Base-by-base conservation (phyloP, 2,888 invertebrate genomes). In the Drosophila tripunctata region DNA sequence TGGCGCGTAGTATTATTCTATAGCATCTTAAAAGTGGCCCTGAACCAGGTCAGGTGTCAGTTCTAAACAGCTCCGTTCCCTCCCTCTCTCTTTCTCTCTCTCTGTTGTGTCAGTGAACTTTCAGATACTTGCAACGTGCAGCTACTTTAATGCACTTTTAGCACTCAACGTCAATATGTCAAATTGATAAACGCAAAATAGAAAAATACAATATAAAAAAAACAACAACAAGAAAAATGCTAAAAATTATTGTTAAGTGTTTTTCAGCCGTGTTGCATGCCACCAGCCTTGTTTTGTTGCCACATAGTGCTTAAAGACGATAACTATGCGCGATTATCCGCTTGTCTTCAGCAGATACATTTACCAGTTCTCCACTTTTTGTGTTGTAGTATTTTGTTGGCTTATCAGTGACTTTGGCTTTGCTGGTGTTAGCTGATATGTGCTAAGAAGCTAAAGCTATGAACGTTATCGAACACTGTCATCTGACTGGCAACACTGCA, bases 61-160 rank as follows among this genome's bases (percentile, higher is more conserved):
- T 64, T 60, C 74, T 38, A 24, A 80, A 87, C 87, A 86, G 75
- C 61, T 60, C 74, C 35, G 19, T 30, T 19, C 22, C 33, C 27
- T 7, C 36, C 3, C 8, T 2, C 47, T 10, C 50, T n/a, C 19
- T 24, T 27, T 8, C 0, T 8, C 38, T 8, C 24, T 4, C 5
- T 5, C 10, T 15, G 4, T 7, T 27, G 19, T 31, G 41, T 65
- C 47, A 51, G 24, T 69, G 30, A 30, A 17, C 43, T 14, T n/a
- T n/a, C 47, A n/a, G 14, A 30, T 17, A 7, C 3, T 10, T n/a
- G 2, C 17, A 17, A 12, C 15, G 40, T 63, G 64, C 64, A 71
- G 84, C 84, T 83, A 83, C 84, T 83, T 86, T 84, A 88, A 88
- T 89, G 89, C 87, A 89, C 83, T 89, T 88, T 89, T 76, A 75